Evolutionary conservation across 1,140 invertebrate species (phyloP), one percentile per base, ranked within the genome.

Genomic region (Drosophila lacteicornis): DNA sequence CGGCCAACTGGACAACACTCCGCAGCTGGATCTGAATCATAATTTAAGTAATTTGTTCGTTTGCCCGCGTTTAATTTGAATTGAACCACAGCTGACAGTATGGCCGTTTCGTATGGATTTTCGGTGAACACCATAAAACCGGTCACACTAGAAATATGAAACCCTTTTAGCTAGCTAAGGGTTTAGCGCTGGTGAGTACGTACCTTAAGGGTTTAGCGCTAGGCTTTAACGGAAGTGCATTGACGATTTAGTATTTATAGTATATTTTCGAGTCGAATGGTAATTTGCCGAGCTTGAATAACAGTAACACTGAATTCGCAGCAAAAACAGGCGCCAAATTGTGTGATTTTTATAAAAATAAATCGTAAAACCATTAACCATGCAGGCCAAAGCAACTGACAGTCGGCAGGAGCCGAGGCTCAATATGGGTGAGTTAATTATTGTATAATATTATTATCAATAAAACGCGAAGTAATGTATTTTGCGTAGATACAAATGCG

Each of bases 351-450:
- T 69, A 73, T 66, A 71, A 79, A 80, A n/a, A 56, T 4, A 25
- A 25, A 57, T 56, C 27, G 8, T 19, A 73, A 77, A 46, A 42
- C n/a, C 3, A 13, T 40, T 8, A 47, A 46, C 7, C 7, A 92
- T 92, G 91, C 86, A 91, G 68, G 78, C 63, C 15, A 88, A 90
- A 71, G 68, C 79, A 38, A 91, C 78, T 51, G 86, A 84, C 19
- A 91, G 91, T 46, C 65, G 86, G 17, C 91, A 91, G 56, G 91
- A 91, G 30, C 91, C 91, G 3, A 70, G 71, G 25, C 56, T 92
- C 33, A 82, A 91, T 50, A 56, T 92, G 45, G 91, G 91, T 92
- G 12, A 77, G 82, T 11, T 30, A 0, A 22, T 42, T 40, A 8
- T 3, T 8, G 43, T 3, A 5, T 3, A n/a, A n/a, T 25, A 2